Evolutionary conservation across 2,797 vertebrate genomes (phyloP), one percentile per base, ranked within the genome.

Genomic region (Chromis chromis): DNA sequence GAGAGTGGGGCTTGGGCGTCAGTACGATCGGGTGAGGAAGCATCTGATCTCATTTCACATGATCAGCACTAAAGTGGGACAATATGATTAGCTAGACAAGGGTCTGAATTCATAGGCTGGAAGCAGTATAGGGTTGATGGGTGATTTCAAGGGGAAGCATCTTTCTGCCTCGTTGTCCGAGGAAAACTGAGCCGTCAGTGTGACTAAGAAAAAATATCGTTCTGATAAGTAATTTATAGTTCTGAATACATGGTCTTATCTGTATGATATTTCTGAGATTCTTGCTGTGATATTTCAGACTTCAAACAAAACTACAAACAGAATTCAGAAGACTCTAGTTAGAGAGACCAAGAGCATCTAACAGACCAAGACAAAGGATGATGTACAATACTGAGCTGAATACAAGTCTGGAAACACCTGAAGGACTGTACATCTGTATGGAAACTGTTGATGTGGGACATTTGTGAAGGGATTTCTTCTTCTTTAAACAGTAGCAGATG

Each of bases 41-140:
- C 82, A 78, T 85, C 85, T 92, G 87, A 85, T 91, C 88, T 86
- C 64, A 84, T 91, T 88, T 92, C 80, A 89, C 84, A 74, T 71
- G 72, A 90, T 91, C 88, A 88, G 88, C 85, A 80, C 64, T 84
- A 78, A 91, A 90, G 86, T 86, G 82, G 88, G 84, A 88, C 87
- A 75, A 84, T 90, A 87, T 89, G 82, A 92, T 91, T 85, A 82
- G 69, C 52, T 25, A 50, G 78, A 87, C 82, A 83, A 65, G 66
- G 71, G 61, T 80, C 59, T 40, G 56, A 74, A 77, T 74, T 74
- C 65, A 70, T 63, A 57, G 58, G 73, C 54, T 66, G 52, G 13
- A 31, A 68, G 31, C 50, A 33, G 48, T 49, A 12, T 57, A 16
- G 46, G 55, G 50, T 62, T 71, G 27, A 16, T 72, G 65, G 68